Evolutionary conservation across 2,797 vertebrate species (phyloP), one percentile per base, ranked within the genome.

Genomic region (Chrysocyon brachyurus): DNA sequence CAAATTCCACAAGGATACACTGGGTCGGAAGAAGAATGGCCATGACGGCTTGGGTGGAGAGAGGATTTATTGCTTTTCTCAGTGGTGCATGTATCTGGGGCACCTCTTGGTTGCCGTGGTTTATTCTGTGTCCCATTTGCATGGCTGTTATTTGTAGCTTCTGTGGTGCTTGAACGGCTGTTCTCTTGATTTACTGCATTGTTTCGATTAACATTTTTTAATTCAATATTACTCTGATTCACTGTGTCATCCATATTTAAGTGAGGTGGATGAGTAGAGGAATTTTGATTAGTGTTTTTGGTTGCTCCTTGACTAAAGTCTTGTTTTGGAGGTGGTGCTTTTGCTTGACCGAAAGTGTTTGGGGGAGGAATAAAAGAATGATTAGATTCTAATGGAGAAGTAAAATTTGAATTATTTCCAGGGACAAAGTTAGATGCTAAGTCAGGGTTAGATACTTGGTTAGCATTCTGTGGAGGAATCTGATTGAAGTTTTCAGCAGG

Each of bases 1-100:
- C 99, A 99, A 86, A 99, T 99, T 2, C 99, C 99, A 72, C 99
- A 99, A 0, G 99, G 99, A 85, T 99, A 99, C 57, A 99, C 96
- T 0, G 99, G 99, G 63, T 99, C 99, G 0, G 99, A 98, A 17
- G 98, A 98, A 0, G 98, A 97, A 87, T 98, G 98, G 75, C 98
- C 98, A 0, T 98, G 98, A 2, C 99, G 98, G 91, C 97, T 91
- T 57, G 98, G 98, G 79, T 98, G 99, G 6, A 98, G 98, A 17
- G 97, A 95, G 7, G 98, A 84, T 95, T 99, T 99, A 98, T 88
- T 98, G 97, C 98, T 98, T 93, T 99, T 99, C 63, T 99, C 99
- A 31, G 98, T 86, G 95, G 94, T 79, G 52, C 98, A 98, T 22
- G 98, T 96, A 91, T 98, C 98, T 46, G 98, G 36, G 90, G 98